These are phyloP conservation scores for Lerista edwardsae DNA, from an alignment of 2,797 vertebrate species.

Conservation along the genomic window DNA sequence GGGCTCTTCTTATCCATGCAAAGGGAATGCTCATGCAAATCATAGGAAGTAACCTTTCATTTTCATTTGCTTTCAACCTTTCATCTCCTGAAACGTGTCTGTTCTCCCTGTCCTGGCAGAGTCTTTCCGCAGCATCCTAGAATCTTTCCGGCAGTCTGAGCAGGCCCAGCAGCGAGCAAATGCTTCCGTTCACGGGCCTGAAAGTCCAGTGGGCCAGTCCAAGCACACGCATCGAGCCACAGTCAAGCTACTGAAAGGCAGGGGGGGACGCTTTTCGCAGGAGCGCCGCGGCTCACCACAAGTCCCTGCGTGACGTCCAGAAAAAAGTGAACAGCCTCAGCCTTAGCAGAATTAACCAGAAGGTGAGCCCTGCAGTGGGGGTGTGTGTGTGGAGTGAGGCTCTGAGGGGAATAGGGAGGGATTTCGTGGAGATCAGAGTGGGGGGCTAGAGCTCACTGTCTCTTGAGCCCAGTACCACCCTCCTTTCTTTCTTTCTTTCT, in stretches of 20 bases:
- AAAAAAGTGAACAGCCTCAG: constrained; percentile 74
- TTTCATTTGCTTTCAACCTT: too few relatives aligned
- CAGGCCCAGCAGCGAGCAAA: constrained; percentile 75
- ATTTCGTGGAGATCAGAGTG: neutral
- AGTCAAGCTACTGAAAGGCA: constrained; percentile 68
- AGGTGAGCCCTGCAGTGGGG: constrained; percentile 65
- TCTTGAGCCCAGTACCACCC: neutral
- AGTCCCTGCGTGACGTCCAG: constrained; percentile 78
- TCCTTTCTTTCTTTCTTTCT: neutral
- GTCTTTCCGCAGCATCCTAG: constrained; percentile 76
- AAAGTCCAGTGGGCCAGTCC: constrained; percentile 74
- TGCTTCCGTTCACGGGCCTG: constrained; percentile 67
- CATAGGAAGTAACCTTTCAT: neutral
- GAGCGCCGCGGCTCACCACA: constrained; percentile 71
- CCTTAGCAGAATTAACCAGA: constrained; percentile 76
- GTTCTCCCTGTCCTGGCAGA: constrained; percentile 70
- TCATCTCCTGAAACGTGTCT: neutral
- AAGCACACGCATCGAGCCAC: constrained; percentile 46
- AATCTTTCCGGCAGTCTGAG: constrained; percentile 73
- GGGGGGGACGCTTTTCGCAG: constrained; percentile 68
- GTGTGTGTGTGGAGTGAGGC: neutral
- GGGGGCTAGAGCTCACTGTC: neutral
- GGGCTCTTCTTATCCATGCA: too few relatives aligned
- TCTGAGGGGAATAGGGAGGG: neutral
- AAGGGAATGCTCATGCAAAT: neutral